phyloP scores from a whole-genome alignment of 30 jellyfish, hydroid and myxozoan species.

The Turritopsis dohrnii region DNA sequence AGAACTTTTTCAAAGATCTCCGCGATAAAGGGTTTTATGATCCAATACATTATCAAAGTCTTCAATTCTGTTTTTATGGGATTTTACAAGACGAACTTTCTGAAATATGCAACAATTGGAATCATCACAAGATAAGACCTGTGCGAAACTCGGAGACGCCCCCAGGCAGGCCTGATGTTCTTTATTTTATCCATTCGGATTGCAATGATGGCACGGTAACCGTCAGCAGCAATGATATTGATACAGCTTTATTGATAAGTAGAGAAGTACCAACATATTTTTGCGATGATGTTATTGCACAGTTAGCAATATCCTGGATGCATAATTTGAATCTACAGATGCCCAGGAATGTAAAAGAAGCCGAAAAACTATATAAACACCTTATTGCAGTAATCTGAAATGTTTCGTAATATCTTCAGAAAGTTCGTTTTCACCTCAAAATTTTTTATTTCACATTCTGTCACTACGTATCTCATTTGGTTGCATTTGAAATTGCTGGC shows the following conservation, averaged over 20 bases:
- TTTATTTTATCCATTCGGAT: not conserved
- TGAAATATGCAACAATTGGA: not conserved
- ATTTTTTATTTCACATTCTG: no score
- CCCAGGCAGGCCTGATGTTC: conserved; percentile 17
- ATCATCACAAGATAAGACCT: no score
- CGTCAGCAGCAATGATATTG: not conserved
- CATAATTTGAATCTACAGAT: not conserved
- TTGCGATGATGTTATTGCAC: not conserved
- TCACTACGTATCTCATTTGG: no score
- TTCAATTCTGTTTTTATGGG: conserved; percentile 24
- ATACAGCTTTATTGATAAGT: not conserved
- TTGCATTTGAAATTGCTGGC: no score
- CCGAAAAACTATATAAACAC: not conserved
- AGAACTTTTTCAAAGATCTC: conserved; percentile 17
- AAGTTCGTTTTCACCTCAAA: no score
- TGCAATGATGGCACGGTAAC: not conserved
- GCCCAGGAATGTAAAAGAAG: not conserved
- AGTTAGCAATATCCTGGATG: not conserved
- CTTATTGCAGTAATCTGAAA: not conserved
- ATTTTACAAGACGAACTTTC: conserved; percentile 33
- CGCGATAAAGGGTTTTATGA: conserved; percentile 20
- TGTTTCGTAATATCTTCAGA: no score
- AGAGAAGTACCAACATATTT: not conserved
- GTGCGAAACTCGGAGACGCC: not conserved
- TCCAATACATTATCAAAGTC: conserved; percentile 16